Conservation (phyloP, 2,888 invertebrate species). For the Tillus elongatus region DNA sequence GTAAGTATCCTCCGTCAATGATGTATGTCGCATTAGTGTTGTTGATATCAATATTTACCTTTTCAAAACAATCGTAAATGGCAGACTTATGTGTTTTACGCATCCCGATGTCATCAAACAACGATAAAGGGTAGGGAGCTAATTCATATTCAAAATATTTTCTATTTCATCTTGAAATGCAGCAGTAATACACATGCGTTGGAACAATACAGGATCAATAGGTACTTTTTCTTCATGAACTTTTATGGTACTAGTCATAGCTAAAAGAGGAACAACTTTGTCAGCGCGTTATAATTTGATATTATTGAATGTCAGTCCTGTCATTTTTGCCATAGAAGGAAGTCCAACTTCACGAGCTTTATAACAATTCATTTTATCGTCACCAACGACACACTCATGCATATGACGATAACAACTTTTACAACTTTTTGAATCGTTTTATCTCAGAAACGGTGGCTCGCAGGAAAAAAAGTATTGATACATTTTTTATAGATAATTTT, state of each 20-base stretch:
- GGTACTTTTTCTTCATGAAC: conserved; percentile 13
- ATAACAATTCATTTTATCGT: conserved; percentile 23
- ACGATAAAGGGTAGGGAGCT: conserved; percentile 9
- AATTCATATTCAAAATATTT: conserved; percentile 13
- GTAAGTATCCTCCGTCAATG: conserved; percentile 11
- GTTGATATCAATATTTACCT: no score
- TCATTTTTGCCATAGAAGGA: conserved; percentile 27
- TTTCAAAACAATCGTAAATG: no score
- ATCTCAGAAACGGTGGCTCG: no score
- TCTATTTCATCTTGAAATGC: conserved; percentile 12
- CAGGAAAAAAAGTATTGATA: no score
- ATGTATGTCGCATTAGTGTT: no score
- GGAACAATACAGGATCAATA: conserved; percentile 8
- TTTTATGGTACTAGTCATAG: conserved; percentile 15
- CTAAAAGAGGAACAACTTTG: conserved; percentile 31
- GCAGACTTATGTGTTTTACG: conserved; percentile 10
- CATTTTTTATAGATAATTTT: no score
- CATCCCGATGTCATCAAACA: conserved; percentile 12
- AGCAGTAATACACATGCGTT: no score
- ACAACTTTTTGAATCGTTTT: no score
- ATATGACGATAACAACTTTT: no score
- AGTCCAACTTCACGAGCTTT: conserved; percentile 29
- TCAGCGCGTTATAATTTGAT: no score
- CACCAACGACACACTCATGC: conserved; percentile 21
- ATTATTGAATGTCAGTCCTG: conserved; percentile 23